Conservation (phyloP, 2,113 vertebrate genomes). For the Melanerpes formicivorus region DNA sequence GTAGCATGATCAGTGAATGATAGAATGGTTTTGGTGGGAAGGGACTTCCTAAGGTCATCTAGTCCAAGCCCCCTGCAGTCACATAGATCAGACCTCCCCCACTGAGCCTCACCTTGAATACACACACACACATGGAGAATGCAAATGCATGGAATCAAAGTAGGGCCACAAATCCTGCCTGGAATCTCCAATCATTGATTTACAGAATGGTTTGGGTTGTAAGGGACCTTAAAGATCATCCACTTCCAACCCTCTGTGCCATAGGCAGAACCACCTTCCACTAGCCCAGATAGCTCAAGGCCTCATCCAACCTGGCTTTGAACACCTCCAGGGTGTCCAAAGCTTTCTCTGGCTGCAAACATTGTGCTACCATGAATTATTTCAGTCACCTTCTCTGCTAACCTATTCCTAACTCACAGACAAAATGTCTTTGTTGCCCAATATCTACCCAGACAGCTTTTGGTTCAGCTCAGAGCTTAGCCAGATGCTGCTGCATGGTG, state of each 20-base stretch:
- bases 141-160: background rate
- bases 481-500: fast-evolving
- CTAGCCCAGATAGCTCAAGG: too few species aligned
- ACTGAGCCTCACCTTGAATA: background rate
- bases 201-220: too few species aligned
- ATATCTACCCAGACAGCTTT: background rate
- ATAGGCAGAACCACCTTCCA: too few species aligned
- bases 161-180: background rate
- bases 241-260: too few species aligned
- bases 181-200: background rate
- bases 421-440: background rate
- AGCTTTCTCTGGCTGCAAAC: background rate
- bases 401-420: background rate
- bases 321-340: background rate
- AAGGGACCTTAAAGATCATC: too few species aligned
- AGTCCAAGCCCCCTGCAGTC: too few species aligned
- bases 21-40: too few species aligned
- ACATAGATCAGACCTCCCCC: too few species aligned
- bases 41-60: too few species aligned
- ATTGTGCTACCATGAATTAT: background rate
- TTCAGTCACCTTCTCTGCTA: background rate
- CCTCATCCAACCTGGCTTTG: too few species aligned
- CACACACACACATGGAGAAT: background rate
- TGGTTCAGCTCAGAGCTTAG: background rate
- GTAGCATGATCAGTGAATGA: background rate